These are phyloP conservation scores for Vultur gryphus DNA, from an alignment of 2,797 vertebrate species.

Conservation along the genomic window DNA sequence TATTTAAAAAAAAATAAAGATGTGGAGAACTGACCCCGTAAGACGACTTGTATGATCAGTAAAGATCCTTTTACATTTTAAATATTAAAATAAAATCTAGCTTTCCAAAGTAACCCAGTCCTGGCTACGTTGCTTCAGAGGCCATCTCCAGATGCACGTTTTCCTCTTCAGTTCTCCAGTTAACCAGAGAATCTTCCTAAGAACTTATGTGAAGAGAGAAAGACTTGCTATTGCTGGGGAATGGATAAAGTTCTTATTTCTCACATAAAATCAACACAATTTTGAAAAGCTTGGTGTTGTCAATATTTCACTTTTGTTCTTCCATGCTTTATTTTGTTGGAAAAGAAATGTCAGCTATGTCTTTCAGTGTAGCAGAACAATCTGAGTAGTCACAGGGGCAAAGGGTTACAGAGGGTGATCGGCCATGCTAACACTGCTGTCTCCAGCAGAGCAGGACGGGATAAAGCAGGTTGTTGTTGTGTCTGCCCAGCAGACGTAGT, in stretches of 20 bases:
- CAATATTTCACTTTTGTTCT: not conserved
- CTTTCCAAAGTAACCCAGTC: not conserved
- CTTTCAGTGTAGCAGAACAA: not conserved
- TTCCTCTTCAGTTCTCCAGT: not conserved
- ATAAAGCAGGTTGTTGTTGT: not conserved
- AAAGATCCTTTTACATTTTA: not conserved
- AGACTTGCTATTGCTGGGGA: not conserved
- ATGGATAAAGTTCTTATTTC: not conserved
- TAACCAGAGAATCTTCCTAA: not conserved
- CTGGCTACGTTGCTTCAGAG: not conserved
- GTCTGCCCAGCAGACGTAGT: not conserved
- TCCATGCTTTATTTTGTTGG: not conserved
- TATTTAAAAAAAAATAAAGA: not conserved
- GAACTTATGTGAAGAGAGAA: not conserved
- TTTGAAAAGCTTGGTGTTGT: not conserved
- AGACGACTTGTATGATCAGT: not conserved
- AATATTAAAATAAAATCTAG: not conserved
- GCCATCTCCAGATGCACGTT: not conserved
- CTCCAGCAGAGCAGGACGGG: not conserved
- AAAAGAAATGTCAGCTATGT: not conserved
- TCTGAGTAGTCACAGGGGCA: fast-evolving
- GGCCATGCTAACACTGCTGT: not conserved
- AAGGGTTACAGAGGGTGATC: not conserved
- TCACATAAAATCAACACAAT: not conserved
- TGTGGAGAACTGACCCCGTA: not conserved